phyloP scores from a whole-genome alignment of 2,113 vertebrate species.

The Panurus biarmicus region DNA sequence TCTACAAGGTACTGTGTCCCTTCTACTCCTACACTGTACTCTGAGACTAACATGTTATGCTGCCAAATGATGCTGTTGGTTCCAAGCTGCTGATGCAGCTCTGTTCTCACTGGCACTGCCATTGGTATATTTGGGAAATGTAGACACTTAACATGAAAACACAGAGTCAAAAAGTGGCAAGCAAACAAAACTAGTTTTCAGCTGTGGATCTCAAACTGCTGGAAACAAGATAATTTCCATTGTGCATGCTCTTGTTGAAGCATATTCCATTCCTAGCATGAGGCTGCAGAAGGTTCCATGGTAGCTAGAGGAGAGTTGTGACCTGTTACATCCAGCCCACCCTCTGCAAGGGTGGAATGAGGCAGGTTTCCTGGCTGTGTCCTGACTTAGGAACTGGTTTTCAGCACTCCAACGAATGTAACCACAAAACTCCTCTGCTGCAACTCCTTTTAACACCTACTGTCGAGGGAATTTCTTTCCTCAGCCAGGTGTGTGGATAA shows the following conservation, averaged over 20 bases:
- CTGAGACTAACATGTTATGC: neutral
- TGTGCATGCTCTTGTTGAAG: neutral
- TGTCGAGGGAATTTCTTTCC: neutral
- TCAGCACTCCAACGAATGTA: neutral
- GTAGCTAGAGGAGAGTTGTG: neutral
- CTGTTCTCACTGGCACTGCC: neutral
- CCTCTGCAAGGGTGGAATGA: neutral
- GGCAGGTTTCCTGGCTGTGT: neutral
- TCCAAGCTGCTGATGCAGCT: neutral
- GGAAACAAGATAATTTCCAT: neutral
- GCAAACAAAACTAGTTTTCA: neutral
- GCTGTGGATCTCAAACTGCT: neutral
- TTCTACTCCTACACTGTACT: neutral
- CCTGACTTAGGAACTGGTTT: neutral
- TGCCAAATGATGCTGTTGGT: neutral
- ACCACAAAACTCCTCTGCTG: neutral
- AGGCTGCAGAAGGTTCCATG: neutral
- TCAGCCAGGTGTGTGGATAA: neutral
- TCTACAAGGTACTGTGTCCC: constrained; percentile 81
- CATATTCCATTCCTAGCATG: neutral
- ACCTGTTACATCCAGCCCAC: neutral
- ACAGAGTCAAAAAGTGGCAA: neutral
- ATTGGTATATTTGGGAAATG: neutral
- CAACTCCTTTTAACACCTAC: neutral
- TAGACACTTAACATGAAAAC: neutral